A percentile compares a stretch with the other conserved stretches of the same genome.
Conservation (phyloP, 1,140 invertebrate species). For the Glomeris maerens region DNA sequence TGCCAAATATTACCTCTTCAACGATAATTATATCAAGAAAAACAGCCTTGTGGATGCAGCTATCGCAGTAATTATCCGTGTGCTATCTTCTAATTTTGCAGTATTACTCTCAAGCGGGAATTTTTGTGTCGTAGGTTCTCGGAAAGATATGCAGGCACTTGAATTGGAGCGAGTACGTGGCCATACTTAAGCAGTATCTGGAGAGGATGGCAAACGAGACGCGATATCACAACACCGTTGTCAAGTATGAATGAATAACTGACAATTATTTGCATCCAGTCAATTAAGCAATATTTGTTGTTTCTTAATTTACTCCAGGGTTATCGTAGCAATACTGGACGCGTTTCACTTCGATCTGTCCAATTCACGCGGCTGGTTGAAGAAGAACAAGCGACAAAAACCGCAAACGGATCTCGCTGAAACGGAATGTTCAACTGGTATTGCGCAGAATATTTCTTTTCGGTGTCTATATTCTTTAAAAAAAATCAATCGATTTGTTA, state of each 20-base stretch:
- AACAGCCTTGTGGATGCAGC: slow-evolving; percentile 71
- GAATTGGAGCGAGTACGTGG: slow-evolving; percentile 75
- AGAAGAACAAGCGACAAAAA: slow-evolving; percentile 18
- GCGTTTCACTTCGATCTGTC: slow-evolving; percentile 84
- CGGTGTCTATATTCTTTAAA: no score
- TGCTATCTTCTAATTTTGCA: no score
- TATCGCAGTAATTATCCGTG: slow-evolving; percentile 35
- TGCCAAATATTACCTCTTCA: slow-evolving; percentile 59
- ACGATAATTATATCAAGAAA: slow-evolving; percentile 55
- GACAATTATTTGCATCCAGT: slow-evolving; percentile 1
- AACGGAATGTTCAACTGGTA: slow-evolving; percentile 20
- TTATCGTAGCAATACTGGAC: slow-evolving; percentile 70
- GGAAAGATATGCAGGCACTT: slow-evolving; percentile 56
- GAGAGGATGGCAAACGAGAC: slow-evolving; percentile 48
- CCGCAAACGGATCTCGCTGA: slow-evolving; percentile 18
- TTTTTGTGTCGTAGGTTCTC: slow-evolving; percentile 35
- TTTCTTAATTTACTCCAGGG: slow-evolving; percentile 33
- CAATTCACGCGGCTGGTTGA: slow-evolving; percentile 25
- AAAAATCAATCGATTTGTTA: slow-evolving; percentile 23
- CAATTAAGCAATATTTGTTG: slow-evolving; percentile 2
- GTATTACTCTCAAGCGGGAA: no score
- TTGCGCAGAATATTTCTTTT: no score
- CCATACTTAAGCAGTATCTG: slow-evolving; percentile 63
- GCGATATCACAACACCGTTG: slow-evolving; percentile 65
- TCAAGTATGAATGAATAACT: slow-evolving; percentile 26